These are phyloP conservation scores for Leucophora obtusa DNA, from an alignment of 2,888 invertebrate species.

Conservation along the genomic window DNA sequence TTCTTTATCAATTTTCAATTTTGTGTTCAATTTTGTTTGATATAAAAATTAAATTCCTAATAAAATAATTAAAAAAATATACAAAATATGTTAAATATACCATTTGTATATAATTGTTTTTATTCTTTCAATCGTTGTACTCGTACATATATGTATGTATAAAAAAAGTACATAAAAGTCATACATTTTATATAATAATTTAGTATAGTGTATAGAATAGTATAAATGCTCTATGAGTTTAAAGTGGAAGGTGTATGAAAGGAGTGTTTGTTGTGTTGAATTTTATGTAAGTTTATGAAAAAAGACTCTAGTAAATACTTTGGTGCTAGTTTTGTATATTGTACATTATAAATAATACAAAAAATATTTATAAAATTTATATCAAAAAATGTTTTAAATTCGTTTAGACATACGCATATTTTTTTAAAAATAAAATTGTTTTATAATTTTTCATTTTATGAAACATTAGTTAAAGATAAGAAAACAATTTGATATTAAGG, in stretches of 20 bases:
- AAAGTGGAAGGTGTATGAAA: constrained; percentile 29
- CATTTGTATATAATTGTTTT: constrained; percentile 9
- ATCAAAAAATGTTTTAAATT: constrained; percentile 37
- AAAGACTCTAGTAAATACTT: constrained; percentile 52
- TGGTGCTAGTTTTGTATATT: constrained; percentile 53
- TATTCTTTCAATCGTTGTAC: background rate
- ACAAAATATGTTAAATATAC: background rate
- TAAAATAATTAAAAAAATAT: constrained; percentile 14
- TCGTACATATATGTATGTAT: background rate
- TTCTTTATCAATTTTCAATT: constrained; percentile 12
- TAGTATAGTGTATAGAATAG: background rate
- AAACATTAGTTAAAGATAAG: constrained; percentile 70
- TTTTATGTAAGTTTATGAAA: constrained; percentile 8
- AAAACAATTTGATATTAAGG: constrained; percentile 83
- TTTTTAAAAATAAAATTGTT: background rate
- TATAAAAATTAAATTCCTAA: constrained; percentile 12
- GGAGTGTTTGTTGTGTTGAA: background rate
- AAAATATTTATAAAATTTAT: constrained; percentile 4
- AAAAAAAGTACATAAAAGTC: constrained; percentile 34
- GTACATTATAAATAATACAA: constrained; percentile 4
- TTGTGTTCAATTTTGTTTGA: constrained; percentile 40
- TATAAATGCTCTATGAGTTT: constrained; percentile 45
- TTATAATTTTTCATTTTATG: background rate
- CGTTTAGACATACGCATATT: background rate
- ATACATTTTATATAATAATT: background rate